phyloP scores from a whole-genome alignment of 2,797 vertebrate genomes.

The Thamnophis elegans region DNA sequence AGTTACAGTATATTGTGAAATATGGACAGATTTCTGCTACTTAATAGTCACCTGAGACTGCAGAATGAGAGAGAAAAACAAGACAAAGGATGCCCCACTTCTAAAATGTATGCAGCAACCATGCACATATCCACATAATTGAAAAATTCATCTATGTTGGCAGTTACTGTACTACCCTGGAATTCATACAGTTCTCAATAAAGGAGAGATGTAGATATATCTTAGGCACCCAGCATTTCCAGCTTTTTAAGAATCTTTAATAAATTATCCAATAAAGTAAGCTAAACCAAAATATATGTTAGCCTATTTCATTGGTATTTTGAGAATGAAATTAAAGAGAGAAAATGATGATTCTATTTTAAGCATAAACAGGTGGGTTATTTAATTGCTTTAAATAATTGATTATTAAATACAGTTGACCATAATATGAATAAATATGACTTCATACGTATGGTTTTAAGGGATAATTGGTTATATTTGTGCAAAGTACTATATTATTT shows the following conservation, averaged over 20 bases:
- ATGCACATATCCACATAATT: neutral
- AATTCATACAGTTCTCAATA: slow-evolving; percentile 11
- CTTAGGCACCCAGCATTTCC: neutral
- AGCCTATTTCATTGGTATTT: neutral
- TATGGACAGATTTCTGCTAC: neutral
- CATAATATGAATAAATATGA: slow-evolving; percentile 15
- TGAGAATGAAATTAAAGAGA: slow-evolving; percentile 12
- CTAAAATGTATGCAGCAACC: neutral
- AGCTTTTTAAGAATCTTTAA: neutral
- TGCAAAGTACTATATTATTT: slow-evolving; percentile 55
- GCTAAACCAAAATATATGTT: slow-evolving; percentile 20
- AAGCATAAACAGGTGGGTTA: slow-evolving; percentile 3
- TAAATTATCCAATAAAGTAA: neutral
- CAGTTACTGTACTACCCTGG: neutral
- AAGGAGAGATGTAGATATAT: neutral
- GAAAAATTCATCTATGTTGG: neutral
- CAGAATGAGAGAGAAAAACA: neutral
- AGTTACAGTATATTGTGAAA: neutral
- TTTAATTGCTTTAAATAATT: slow-evolving; percentile 4
- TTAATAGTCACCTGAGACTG: neutral
- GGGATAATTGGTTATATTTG: slow-evolving; percentile 58
- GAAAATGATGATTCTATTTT: neutral
- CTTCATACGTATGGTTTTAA: slow-evolving; percentile 55
- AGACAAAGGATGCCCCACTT: neutral
- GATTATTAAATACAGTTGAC: slow-evolving; percentile 4